A percentile compares a stretch with the other conserved stretches of the same genome.
Conservation (phyloP, 2,888 invertebrate genomes). For the Orchestes rusci region DNA sequence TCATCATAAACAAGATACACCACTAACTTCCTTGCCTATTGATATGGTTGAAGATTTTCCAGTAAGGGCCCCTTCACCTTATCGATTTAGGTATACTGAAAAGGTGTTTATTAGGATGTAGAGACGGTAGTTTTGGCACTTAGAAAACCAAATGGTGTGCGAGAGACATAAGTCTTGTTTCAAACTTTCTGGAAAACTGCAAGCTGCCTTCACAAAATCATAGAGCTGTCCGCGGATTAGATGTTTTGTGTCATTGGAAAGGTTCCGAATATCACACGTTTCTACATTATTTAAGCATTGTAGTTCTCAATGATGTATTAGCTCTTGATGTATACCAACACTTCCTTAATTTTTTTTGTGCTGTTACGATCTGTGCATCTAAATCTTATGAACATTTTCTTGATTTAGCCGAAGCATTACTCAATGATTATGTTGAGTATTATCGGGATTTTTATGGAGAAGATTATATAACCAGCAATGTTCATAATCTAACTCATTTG, state of each 20-base stretch:
- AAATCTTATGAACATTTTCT: slow-evolving; percentile 1
- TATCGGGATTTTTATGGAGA: slow-evolving; percentile 24
- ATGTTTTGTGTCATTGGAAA: slow-evolving; percentile 18
- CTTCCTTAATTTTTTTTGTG: slow-evolving; percentile 18
- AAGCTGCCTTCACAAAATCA: slow-evolving; percentile 25
- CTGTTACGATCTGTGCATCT: slow-evolving; percentile 12
- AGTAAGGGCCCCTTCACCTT: slow-evolving; percentile 17
- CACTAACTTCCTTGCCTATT: slow-evolving; percentile 14
- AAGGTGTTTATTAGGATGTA: slow-evolving; percentile 22
- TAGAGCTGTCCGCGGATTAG: too few species aligned
- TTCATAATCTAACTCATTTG: slow-evolving; percentile 37
- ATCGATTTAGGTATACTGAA: slow-evolving; percentile 22
- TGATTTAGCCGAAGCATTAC: background rate
- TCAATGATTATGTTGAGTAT: background rate
- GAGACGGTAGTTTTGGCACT: slow-evolving; percentile 21
- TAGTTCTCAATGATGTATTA: slow-evolving; percentile 7
- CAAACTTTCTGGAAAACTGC: slow-evolving; percentile 17
- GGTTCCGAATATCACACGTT: slow-evolving; percentile 6
- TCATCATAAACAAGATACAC: slow-evolving; percentile 21
- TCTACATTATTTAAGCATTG: slow-evolving; percentile 7
- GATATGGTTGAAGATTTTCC: slow-evolving; percentile 22
- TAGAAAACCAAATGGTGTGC: slow-evolving; percentile 24
- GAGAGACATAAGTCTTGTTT: slow-evolving; percentile 14
- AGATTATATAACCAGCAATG: slow-evolving; percentile 35
- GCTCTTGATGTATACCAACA: slow-evolving; percentile 17